Conservation (phyloP, 1,140 invertebrate species). For the Tyrophagus putrescentiae region DNA sequence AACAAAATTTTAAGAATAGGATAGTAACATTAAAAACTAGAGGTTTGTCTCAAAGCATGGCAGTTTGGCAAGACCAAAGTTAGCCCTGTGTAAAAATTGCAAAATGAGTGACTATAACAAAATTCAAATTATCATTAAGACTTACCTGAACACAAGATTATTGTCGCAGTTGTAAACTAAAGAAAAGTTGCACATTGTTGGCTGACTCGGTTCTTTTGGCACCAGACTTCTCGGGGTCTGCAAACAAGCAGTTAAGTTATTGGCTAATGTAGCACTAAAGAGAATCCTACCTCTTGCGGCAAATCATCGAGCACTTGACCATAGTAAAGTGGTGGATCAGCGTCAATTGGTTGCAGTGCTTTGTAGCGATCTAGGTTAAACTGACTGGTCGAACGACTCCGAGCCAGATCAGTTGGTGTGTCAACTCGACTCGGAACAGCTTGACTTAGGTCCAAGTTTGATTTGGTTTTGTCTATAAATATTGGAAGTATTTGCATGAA, state of each 20-base stretch:
- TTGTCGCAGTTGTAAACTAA: slow-evolving; percentile 2
- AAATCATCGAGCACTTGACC: neutral
- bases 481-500: neutral
- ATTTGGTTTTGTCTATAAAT: neutral
- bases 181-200: neutral
- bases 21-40: no score
- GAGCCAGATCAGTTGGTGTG: neutral
- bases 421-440: neutral
- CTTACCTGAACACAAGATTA: slow-evolving; percentile 10
- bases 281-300: neutral
- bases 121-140: neutral
- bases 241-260: neutral
- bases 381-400: neutral
- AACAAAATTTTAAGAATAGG: no score
- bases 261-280: neutral
- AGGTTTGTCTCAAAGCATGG: slow-evolving; percentile 6
- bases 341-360: neutral
- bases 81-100: slow-evolving; percentile 1
- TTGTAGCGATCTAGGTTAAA: neutral
- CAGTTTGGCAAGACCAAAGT: neutral
- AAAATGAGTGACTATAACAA: neutral
- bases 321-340: neutral
- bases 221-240: neutral
- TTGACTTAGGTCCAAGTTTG: neutral
- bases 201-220: neutral